phyloP scores from a whole-genome alignment of 2,888 invertebrate species.

The Bellardia pandia region DNA sequence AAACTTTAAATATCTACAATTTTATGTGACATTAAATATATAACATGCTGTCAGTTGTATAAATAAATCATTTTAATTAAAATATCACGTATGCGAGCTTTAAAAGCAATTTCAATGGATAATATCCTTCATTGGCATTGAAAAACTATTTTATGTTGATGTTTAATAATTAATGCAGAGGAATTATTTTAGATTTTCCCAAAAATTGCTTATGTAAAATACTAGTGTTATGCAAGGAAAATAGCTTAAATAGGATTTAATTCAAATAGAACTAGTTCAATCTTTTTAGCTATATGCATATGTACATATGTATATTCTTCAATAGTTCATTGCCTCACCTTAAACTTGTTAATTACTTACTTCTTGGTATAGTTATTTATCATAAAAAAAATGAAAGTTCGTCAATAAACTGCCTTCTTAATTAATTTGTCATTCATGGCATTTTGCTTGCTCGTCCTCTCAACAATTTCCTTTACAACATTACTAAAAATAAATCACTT shows the following conservation, averaged over 20 bases:
- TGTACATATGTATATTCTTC: too few species aligned
- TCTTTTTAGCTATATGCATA: background rate
- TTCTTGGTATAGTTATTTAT: background rate
- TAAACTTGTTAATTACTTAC: too few species aligned
- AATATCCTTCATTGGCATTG: background rate
- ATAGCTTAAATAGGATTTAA: too few species aligned
- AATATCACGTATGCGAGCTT: background rate
- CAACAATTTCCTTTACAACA: background rate
- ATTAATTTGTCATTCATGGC: slow-evolving; percentile 29
- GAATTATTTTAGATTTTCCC: too few species aligned
- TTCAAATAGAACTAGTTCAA: too few species aligned
- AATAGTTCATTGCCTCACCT: too few species aligned
- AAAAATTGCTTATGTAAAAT: too few species aligned
- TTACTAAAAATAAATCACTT: background rate
- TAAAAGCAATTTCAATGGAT: slow-evolving; percentile 11
- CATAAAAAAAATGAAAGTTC: background rate
- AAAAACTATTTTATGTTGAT: background rate
- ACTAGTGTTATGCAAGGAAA: too few species aligned
- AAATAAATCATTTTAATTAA: slow-evolving; percentile 62
- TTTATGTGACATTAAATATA: background rate
- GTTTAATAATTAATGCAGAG: too few species aligned
- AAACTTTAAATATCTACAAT: background rate
- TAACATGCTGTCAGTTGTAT: slow-evolving; percentile 17
- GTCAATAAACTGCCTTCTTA: background rate
- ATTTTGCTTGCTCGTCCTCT: background rate